Percentiles rank a stretch among this genome's conserved stretches.
These are phyloP conservation scores for Sus scrofa DNA, from an alignment of 2,113 vertebrate species.

Conservation along the genomic window DNA sequence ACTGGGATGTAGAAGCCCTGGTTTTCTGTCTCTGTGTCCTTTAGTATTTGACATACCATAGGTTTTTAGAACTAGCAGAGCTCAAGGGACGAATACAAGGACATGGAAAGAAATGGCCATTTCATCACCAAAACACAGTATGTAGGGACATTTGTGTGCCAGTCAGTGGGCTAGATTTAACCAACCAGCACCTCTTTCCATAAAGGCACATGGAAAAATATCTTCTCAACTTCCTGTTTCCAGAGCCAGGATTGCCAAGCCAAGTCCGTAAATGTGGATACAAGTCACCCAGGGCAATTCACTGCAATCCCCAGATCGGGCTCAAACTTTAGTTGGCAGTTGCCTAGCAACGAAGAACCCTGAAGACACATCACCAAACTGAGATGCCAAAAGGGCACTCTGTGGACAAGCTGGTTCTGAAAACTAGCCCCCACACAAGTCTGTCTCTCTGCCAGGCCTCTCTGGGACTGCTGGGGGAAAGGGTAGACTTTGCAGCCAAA, in stretches of 20 bases:
- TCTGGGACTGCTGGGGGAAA: neutral
- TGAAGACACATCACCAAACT: constrained; percentile 74
- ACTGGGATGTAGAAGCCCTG: neutral
- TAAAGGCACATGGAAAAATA: neutral
- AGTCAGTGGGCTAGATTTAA: constrained; percentile 62
- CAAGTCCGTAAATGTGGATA: constrained; percentile 71
- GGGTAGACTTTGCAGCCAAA: neutral
- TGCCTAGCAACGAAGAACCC: constrained; percentile 84
- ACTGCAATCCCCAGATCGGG: constrained; percentile 69
- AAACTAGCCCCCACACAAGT: constrained; percentile 51
- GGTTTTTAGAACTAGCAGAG: neutral
- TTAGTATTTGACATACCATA: neutral
- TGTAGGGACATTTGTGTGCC: neutral
- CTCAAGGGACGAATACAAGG: neutral
- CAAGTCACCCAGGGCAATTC: constrained; percentile 79
- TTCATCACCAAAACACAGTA: constrained; percentile 15
- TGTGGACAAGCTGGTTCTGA: constrained; percentile 77
- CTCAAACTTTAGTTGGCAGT: constrained; percentile 77
- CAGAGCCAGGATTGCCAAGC: constrained; percentile 15
- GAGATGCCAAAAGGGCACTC: constrained; percentile 78
- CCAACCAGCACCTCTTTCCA: constrained; percentile 63
- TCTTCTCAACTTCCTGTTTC: constrained; percentile 57
- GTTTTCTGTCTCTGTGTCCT: neutral
- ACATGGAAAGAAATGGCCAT: neutral
- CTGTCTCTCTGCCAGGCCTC: neutral